Conservation (phyloP, 1,140 invertebrate genomes). For the Lamellibrachia luymesi region DNA sequence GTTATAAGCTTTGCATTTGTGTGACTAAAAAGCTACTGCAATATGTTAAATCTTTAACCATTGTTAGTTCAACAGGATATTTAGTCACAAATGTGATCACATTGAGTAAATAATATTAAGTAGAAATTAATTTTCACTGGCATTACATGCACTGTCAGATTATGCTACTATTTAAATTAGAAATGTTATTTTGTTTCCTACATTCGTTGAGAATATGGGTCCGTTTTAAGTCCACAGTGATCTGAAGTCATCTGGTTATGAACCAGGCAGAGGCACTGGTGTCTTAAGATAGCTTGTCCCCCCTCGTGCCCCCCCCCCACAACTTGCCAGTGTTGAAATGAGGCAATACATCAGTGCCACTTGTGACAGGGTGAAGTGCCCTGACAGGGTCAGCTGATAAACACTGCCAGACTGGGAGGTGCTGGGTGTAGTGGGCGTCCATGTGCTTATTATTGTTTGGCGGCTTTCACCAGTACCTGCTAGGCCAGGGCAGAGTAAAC, state of each 20-base stretch:
- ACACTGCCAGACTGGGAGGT: background rate
- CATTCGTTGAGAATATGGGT: too few species aligned
- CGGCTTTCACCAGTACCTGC: background rate
- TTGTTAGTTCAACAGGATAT: background rate
- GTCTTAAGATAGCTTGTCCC: background rate
- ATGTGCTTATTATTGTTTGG: background rate
- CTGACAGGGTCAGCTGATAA: constrained; percentile 3
- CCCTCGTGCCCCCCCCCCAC: too few species aligned
- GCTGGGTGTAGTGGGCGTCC: background rate
- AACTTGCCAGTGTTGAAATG: background rate
- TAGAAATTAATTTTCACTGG: too few species aligned
- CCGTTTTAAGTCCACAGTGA: too few species aligned
- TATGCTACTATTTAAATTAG: too few species aligned
- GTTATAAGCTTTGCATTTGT: background rate
- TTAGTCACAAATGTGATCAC: background rate
- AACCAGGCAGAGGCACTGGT: background rate
- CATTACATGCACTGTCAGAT: too few species aligned
- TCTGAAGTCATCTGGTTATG: too few species aligned
- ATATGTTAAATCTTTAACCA: background rate
- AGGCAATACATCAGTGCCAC: background rate
- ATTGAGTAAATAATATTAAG: background rate
- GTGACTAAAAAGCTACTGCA: background rate
- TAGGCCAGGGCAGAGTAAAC: background rate
- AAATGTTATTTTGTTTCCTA: too few species aligned
- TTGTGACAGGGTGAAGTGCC: background rate